phyloP scores from a whole-genome alignment of 1,140 invertebrate species.

The Homalodisca vitripennis region DNA sequence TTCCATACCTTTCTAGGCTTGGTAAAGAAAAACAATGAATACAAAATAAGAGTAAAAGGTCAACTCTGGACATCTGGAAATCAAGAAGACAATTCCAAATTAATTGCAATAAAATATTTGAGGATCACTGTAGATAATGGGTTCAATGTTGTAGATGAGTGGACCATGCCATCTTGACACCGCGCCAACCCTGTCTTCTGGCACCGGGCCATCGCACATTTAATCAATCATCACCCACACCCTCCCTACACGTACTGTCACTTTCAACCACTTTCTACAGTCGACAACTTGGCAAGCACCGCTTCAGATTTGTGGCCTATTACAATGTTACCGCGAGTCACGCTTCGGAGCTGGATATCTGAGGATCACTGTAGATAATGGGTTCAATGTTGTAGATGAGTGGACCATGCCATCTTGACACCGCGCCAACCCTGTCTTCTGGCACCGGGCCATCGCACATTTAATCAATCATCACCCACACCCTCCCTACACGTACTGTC shows the following conservation, averaged over 20 bases:
- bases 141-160: not conserved
- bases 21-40: no score
- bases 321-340: no score
- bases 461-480: not conserved
- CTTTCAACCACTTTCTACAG: not conserved
- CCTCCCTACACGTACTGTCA: not conserved
- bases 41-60: no score
- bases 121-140: not conserved
- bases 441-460: not conserved
- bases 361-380: not conserved
- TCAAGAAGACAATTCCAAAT: no score
- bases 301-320: no score
- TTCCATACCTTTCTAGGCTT: no score
- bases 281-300: no score
- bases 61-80: no score
- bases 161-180: not conserved
- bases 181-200: not conserved
- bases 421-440: not conserved
- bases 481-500: not conserved
- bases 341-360: no score
- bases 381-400: not conserved
- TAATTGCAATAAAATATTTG: no score
- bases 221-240: not conserved
- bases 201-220: not conserved
- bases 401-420: not conserved